A percentile compares a stretch with the other conserved stretches of the same genome.
phyloP scores from a whole-genome alignment of 1,140 invertebrate species.

The Diploscapter pachys region DNA sequence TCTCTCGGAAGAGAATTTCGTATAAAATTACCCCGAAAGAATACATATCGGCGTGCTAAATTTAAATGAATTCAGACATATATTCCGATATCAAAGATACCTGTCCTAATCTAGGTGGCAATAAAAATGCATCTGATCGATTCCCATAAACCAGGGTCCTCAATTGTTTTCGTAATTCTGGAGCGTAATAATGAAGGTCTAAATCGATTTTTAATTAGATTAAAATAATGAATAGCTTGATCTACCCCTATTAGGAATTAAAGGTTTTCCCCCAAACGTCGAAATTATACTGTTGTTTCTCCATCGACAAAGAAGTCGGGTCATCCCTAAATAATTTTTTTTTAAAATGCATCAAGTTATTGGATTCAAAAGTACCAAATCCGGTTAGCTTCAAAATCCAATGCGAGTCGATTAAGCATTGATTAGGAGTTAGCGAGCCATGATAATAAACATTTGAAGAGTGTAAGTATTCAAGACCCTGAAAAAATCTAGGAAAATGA shows the following conservation, averaged over 20 bases:
- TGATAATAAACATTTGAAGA: conserved; percentile 29
- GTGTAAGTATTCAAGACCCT: conserved; percentile 38
- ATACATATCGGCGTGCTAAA: conserved; percentile 27
- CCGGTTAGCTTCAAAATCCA: conserved; percentile 39
- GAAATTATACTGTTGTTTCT: conserved; percentile 23
- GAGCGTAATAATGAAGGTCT: conserved; percentile 39
- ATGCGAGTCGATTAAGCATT: conserved; percentile 37
- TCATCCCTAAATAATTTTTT: background rate
- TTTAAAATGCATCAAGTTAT: no score
- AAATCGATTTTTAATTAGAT: background rate
- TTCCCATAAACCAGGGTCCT: conserved; percentile 18
- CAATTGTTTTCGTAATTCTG: conserved; percentile 19
- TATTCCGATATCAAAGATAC: background rate
- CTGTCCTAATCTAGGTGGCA: conserved; percentile 24
- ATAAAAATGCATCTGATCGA: conserved; percentile 5
- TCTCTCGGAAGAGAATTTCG: conserved; percentile 31
- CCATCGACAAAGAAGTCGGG: conserved; percentile 27
- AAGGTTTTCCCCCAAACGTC: conserved; percentile 7
- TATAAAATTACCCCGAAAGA: conserved; percentile 38
- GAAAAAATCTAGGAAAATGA: background rate
- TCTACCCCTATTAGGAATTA: conserved; percentile 26
- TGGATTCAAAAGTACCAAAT: conserved; percentile 13
- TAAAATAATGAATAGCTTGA: background rate
- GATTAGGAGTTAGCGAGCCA: conserved; percentile 27
- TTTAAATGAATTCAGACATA: no score